Conservation (phyloP, 2,797 vertebrate genomes). For the Trichosurus vulpecula region DNA sequence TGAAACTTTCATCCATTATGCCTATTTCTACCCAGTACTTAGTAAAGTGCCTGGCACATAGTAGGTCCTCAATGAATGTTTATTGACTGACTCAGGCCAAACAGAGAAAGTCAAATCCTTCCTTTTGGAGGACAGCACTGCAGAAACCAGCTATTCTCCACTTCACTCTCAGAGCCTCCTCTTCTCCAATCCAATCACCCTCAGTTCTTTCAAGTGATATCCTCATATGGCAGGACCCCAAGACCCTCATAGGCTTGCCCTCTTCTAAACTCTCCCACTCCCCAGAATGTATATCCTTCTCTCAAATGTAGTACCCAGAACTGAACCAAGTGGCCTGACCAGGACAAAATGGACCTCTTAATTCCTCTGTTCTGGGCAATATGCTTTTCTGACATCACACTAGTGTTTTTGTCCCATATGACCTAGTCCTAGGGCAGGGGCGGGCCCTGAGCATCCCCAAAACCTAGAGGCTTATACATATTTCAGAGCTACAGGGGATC, state of each 20-base stretch:
- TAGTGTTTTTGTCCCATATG: background rate
- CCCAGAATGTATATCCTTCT: background rate
- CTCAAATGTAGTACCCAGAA: background rate
- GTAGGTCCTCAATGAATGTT: background rate
- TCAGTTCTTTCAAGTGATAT: background rate
- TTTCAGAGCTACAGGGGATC: background rate
- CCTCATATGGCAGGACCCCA: background rate
- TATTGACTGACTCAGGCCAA: background rate
- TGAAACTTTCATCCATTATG: background rate
- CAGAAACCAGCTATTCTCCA: background rate
- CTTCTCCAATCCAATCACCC: background rate
- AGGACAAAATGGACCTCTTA: background rate
- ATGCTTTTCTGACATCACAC: background rate
- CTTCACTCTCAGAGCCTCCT: background rate
- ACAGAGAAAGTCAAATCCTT: background rate
- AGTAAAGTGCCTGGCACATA: background rate
- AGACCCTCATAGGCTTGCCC: background rate
- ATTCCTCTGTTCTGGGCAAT: background rate
- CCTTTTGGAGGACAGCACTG: background rate
- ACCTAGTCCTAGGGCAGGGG: background rate
- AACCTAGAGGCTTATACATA: background rate
- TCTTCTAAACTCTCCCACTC: background rate
- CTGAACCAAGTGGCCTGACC: background rate
- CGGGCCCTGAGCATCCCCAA: background rate
- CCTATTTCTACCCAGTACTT: background rate